phyloP scores from a whole-genome alignment of 2,888 invertebrate species.

The Tridacna crocea region DNA sequence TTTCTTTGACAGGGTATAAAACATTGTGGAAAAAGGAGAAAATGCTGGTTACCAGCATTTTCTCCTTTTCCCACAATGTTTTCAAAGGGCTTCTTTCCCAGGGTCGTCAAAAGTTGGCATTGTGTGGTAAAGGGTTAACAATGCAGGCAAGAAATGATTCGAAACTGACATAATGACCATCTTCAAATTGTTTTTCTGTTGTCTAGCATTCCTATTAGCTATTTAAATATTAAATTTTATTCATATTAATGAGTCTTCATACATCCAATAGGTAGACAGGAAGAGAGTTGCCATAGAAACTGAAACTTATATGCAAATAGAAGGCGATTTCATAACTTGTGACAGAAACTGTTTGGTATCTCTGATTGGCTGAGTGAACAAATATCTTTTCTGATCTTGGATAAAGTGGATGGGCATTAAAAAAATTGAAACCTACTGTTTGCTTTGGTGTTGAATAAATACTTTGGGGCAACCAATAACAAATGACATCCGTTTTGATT shows the following conservation, averaged over 20 bases:
- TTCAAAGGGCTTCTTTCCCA: not conserved
- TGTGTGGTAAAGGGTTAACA: too few relatives aligned
- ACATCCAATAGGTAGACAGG: slow-evolving; percentile 34
- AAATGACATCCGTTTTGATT: slow-evolving; percentile 21
- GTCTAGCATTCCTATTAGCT: too few relatives aligned
- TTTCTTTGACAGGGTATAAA: too few relatives aligned
- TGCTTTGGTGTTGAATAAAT: slow-evolving; percentile 4
- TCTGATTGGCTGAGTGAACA: slow-evolving; percentile 13
- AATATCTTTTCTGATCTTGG: not conserved
- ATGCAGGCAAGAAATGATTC: too few relatives aligned
- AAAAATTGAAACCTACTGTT: slow-evolving; percentile 11
- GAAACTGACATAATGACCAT: too few relatives aligned
- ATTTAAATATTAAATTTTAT: not conserved
- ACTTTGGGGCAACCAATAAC: slow-evolving; percentile 13
- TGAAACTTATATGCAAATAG: slow-evolving; percentile 25
- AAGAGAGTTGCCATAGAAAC: slow-evolving; percentile 36
- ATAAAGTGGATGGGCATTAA: slow-evolving; percentile 3
- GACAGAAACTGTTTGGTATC: not conserved
- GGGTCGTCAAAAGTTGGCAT: too few relatives aligned
- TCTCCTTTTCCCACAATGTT: slow-evolving; percentile 11
- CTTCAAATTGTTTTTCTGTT: too few relatives aligned
- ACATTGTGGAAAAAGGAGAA: too few relatives aligned
- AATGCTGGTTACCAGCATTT: slow-evolving; percentile 1
- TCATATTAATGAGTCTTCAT: slow-evolving; percentile 18
- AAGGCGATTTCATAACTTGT: slow-evolving; percentile 21